Evolutionary conservation across 2,113 vertebrate species (phyloP), one percentile per base, ranked within the genome.

Genomic region (Oriolus oriolus): DNA sequence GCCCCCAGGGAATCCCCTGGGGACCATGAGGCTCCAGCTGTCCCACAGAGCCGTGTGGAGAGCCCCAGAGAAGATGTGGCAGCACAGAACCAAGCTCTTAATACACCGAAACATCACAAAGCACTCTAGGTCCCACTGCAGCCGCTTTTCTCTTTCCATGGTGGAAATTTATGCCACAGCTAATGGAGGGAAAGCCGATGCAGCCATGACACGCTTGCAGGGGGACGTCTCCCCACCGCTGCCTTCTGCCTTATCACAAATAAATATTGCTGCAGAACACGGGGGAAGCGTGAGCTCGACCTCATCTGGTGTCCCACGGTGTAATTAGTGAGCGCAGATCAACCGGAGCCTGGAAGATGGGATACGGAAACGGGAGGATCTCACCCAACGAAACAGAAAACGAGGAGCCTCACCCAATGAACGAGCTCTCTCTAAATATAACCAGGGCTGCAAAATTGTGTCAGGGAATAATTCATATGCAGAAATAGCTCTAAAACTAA

Each of bases 401-500:
- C 10, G 28, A 91, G 89, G 66, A 81, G 68, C 69, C 52, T 95
- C 56, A 9, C 86, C 86, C 96, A 96, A 87, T 89, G 91, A 88
- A 69, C 5, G 28, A 84, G 90, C 86, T 87, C 80, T 54, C 95
- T 66, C 95, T 95, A 95, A 95, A 96, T 92, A 96, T 90, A 97
- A 93, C 93, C 64, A 30, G 31, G 18, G 56, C 96, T 91, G 95
- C 84, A 92, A 66, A 95, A 84, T 81, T 54, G 69, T 89, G 95
- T 75, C 94, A 95, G 89, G 54, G 84, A 84, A 94, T 91, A 95
- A 95, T 88, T 93, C 79, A 39, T 53, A 84, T 23, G 16, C 91
- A 95, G 93, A 88, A 92, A 93, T 73, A 81, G 80, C 95, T 96
- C 73, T 59, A 35, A 78, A 93, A 74, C 86, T 63, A 42, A 5